Conservation (phyloP, 2,113 vertebrate genomes). For the Colossoma macropomum region DNA sequence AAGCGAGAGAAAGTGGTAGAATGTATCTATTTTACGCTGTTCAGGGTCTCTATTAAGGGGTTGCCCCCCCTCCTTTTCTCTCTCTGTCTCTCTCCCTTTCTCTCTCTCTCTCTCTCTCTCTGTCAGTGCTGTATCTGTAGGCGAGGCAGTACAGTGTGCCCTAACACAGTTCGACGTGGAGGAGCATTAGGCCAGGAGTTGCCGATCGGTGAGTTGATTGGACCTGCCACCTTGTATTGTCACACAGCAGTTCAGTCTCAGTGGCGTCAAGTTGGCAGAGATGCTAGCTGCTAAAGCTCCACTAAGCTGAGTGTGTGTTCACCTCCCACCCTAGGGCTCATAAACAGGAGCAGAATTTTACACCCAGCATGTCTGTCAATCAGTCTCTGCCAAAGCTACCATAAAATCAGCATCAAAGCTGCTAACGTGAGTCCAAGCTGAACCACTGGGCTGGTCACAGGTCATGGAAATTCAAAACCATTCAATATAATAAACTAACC, state of each 20-base stretch:
- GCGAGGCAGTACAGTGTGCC: slow-evolving; percentile 52
- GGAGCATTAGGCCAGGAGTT: slow-evolving; percentile 73
- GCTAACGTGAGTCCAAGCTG: not conserved
- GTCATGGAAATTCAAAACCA: not conserved
- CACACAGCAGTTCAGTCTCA: slow-evolving; percentile 59
- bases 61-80: slow-evolving; percentile 12
- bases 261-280: slow-evolving; percentile 59
- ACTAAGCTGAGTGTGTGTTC: slow-evolving; percentile 24
- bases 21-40: slow-evolving; percentile 63
- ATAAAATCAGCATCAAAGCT: not conserved
- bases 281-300: slow-evolving; percentile 44
- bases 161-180: slow-evolving; percentile 74
- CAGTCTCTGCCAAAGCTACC: slow-evolving; percentile 19
- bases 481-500: not conserved
- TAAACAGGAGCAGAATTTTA: slow-evolving; percentile 32
- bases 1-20: slow-evolving; percentile 39
- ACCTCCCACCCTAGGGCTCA: slow-evolving; percentile 30
- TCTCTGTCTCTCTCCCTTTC: not conserved
- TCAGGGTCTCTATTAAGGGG: slow-evolving; percentile 55
- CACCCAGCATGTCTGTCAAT: slow-evolving; percentile 18
- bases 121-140: slow-evolving; percentile 51
- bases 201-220: slow-evolving; percentile 69
- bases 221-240: slow-evolving; percentile 70
- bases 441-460: not conserved
- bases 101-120: not conserved